Evolutionary conservation across 1,140 invertebrate species (phyloP), one percentile per base, ranked within the genome.

Genomic region (Danaus plexippus): DNA sequence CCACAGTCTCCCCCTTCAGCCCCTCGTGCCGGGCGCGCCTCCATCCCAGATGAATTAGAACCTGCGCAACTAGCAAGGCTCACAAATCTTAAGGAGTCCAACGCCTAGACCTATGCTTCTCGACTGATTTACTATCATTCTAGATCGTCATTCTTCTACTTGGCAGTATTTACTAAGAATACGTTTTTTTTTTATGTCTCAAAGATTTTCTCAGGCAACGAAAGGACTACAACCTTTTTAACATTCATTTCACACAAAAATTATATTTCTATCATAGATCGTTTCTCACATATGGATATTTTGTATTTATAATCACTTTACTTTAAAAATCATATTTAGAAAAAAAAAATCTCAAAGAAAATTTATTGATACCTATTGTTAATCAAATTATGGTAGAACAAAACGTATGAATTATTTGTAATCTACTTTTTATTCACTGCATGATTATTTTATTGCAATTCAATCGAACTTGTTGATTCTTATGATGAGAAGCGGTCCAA

Each of bases 31-130:
- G 92, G 92, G 43, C 87, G 92, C 13, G 92, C 93, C 18, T 94
- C 91, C 64, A 94, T 95, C 75, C 94, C 94, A 9, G 94, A 95
- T 70, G 94, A 96, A 77, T 88, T 96, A 47, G 94, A 95, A 73
- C 93, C 94, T 2, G 92, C 94, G 70, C 94, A 95, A 80, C 88
- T 95, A 61, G 94, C 93, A 22, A 91, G 94, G 73, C 89, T 96
- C 40, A 94, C 95, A 75, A 92, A 94, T 75, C 88, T 96, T 11
- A 96, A 96, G 81, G 95, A 96, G 81, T 96, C 95, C 54, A 95
- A 96, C 80, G 95, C 95, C 87, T 96, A 93, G 84, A 66, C 52
- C 59, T 63, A 57, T 63, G 44, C 40, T 57, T 52, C 54, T 55
- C 32, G 47, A 60, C 50, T 61, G 49, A 57, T 3, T 15, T 15